Conservation (phyloP, 2,113 vertebrate genomes). For the Nasalis larvatus region DNA sequence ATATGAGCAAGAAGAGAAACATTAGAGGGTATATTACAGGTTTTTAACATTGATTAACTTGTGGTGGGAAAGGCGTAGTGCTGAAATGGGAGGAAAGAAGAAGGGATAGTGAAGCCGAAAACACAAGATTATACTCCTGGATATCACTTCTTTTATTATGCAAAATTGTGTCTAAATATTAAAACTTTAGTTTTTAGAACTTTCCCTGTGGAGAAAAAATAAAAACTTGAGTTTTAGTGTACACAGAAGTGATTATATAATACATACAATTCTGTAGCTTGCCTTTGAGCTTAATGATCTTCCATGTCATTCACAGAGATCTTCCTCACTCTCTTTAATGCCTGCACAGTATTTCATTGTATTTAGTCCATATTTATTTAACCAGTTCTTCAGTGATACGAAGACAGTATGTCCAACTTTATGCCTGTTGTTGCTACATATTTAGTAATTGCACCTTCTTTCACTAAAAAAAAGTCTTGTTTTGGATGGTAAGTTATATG, state of each 20-base stretch:
- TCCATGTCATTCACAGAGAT: neutral
- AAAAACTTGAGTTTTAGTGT: neutral
- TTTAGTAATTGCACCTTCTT: neutral
- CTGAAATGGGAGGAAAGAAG: neutral
- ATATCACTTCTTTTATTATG: neutral
- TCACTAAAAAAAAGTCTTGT: neutral
- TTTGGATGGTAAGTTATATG: neutral
- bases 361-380: neutral
- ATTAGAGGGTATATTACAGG: neutral
- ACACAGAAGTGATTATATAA: neutral
- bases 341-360: neutral
- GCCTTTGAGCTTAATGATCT: neutral
- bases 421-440: neutral
- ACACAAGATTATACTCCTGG: neutral
- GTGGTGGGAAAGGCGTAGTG: neutral
- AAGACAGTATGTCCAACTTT: neutral
- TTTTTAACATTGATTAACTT: neutral
- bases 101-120: neutral
- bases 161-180: neutral
- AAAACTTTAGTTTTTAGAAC: too few relatives aligned
- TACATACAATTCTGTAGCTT: neutral
- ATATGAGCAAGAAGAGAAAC: neutral
- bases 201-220: too few relatives aligned
- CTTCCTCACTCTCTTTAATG: neutral
- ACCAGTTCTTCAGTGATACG: neutral